These are phyloP conservation scores for Limnephilus marmoratus DNA, from an alignment of 2,888 invertebrate species.

Conservation along the genomic window DNA sequence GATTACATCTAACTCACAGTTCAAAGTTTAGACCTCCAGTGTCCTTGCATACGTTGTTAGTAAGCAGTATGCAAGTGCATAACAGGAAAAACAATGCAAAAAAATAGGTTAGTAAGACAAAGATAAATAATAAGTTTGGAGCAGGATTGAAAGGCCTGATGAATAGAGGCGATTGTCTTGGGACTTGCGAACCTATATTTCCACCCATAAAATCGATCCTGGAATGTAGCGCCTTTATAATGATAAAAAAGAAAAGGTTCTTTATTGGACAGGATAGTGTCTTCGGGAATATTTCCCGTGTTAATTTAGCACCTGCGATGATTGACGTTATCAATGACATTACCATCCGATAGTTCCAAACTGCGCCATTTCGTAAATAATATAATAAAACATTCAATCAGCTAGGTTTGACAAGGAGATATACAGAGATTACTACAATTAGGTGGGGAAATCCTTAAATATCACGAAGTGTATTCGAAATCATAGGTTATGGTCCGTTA, in stretches of 20 bases:
- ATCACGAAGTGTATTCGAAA: neutral
- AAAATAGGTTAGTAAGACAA: too few relatives aligned
- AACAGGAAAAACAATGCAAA: too few relatives aligned
- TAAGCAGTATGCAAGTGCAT: too few relatives aligned
- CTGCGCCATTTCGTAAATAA: neutral
- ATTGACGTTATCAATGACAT: neutral
- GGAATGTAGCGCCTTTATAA: neutral
- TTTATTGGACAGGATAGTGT: neutral
- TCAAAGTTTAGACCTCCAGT: too few relatives aligned
- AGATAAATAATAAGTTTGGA: too few relatives aligned
- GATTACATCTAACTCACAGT: neutral
- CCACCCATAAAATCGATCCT: neutral
- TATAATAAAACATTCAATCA: neutral
- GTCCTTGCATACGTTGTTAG: too few relatives aligned
- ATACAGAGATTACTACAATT: neutral
- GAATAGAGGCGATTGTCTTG: too few relatives aligned
- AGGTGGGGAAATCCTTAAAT: neutral
- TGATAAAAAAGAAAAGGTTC: neutral
- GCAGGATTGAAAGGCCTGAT: too few relatives aligned
- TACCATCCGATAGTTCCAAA: neutral
- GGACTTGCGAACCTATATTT: neutral
- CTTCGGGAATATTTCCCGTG: neutral
- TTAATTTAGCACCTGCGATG: neutral
- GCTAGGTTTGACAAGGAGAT: neutral
- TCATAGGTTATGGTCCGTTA: neutral